A percentile compares a stretch with the other conserved stretches of the same genome.
Conservation (phyloP, 2,113 vertebrate species). For the Athene noctua region DNA sequence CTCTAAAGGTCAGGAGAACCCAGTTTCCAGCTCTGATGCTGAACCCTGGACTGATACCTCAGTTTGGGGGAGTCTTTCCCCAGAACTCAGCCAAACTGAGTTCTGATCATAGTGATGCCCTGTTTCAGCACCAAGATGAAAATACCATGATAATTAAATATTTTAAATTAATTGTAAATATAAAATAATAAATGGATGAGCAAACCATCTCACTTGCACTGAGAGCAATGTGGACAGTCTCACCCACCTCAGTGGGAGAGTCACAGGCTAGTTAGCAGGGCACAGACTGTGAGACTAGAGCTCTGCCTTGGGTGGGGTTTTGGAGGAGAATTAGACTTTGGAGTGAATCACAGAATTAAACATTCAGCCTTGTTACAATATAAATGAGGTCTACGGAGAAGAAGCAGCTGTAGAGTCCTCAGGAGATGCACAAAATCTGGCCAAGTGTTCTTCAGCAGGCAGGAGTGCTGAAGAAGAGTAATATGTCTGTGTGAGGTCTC, state of each 20-base stretch:
- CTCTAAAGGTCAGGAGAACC: not conserved
- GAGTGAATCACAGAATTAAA: not conserved
- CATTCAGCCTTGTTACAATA: not conserved
- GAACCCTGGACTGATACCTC: not conserved
- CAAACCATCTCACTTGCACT: not conserved
- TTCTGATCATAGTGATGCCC: not conserved
- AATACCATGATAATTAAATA: not conserved
- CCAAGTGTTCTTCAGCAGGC: not conserved
- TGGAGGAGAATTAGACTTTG: not conserved
- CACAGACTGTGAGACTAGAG: not conserved
- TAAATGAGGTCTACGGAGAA: not conserved
- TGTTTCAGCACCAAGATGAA: not conserved
- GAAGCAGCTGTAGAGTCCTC: not conserved
- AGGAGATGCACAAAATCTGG: not conserved
- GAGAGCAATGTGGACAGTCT: not conserved
- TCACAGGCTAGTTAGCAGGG: not conserved
- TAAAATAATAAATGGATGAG: not conserved
- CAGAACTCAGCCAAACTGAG: not conserved
- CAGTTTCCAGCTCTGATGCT: not conserved
- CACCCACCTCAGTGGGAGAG: not conserved
- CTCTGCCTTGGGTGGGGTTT: not conserved
- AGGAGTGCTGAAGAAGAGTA: not conserved
- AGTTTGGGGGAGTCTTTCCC: not conserved
- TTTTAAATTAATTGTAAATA: not conserved
- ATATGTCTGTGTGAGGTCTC: not conserved